phyloP scores from a whole-genome alignment of 2,113 vertebrate genomes.

The Apistogramma diplotaenia region DNA sequence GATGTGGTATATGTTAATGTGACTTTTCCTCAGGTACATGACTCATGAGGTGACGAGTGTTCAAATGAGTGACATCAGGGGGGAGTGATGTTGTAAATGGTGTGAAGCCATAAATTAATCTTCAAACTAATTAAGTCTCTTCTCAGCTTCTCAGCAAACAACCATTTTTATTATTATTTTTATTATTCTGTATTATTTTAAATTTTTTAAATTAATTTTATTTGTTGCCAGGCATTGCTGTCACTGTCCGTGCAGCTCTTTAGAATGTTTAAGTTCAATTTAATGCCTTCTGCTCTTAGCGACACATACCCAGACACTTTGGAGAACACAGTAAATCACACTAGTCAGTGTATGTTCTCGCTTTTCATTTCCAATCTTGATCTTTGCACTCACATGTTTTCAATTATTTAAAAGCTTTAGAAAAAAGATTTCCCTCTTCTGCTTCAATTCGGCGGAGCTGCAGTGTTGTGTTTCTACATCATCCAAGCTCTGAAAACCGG shows the following conservation, averaged over 20 bases:
- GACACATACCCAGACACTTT: background rate
- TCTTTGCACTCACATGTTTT: constrained; percentile 2
- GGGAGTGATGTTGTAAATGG: no score
- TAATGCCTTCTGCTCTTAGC: background rate
- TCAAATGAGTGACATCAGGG: background rate
- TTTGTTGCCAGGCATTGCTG: background rate
- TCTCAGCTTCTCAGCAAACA: background rate
- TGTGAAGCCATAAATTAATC: background rate
- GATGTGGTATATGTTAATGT: background rate
- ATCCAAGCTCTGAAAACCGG: background rate
- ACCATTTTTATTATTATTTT: background rate
- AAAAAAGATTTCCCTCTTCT: background rate
- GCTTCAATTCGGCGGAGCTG: background rate
- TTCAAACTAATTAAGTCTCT: background rate
- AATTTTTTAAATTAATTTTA: background rate
- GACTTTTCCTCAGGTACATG: background rate
- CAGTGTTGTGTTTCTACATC: background rate
- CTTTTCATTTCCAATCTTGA: background rate
- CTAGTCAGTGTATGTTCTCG: background rate
- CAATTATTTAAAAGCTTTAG: background rate
- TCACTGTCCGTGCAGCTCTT: background rate
- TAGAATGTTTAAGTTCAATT: background rate
- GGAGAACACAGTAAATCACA: no score
- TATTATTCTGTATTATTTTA: no score
- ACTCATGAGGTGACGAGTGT: background rate